Evolutionary conservation across 2,113 vertebrate species (phyloP), one percentile per base, ranked within the genome.

Genomic region (Octodon degus): DNA sequence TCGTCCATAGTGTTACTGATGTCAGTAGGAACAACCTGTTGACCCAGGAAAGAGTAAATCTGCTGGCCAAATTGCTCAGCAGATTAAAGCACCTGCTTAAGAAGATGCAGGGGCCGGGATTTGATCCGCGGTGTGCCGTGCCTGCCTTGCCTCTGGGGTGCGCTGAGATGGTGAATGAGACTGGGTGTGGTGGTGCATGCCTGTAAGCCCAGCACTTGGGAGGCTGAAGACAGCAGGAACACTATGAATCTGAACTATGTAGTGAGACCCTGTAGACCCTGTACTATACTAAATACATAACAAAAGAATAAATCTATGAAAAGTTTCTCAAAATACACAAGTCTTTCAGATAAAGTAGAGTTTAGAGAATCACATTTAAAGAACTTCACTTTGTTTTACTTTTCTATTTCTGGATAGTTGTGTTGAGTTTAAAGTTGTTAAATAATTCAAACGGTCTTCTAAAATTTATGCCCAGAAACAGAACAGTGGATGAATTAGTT

Each of bases 351-450:
- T 19, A 20, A 92, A 82, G 16, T 22, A 77, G 16, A 96, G 77
- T 93, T 81, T 85, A 93, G 27, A 67, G 47, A 91, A 84, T 79
- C 60, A 85, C 12, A 86, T 87, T 87, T 91, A 81, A 95, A 4
- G 2, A 81, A 95, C 5, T 84, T 86, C 32, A 24, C 16, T 93
- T 81, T 65, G n/a, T 7, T 87, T 89, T 89, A 76, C 74, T 83
- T 83, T 87, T 94, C 74, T 90, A 84, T 95, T 67, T 79, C 50
- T n/a, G 13, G 19, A 72, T 32, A 92, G n/a, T 50, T 4, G 0
- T 5, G 14, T 77, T 94, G 37, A 95, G 22, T 53, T 87, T 77
- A 50, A 94, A 68, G 37, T 83, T 95, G 55, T 83, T 80, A 72
- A 91, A 82, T 93, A 83, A 93, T 16, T 92, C n/a, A 84, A 16